These are phyloP conservation scores for Pomatostomus ruficeps DNA, from an alignment of 2,113 vertebrate genomes.

Conservation along the genomic window DNA sequence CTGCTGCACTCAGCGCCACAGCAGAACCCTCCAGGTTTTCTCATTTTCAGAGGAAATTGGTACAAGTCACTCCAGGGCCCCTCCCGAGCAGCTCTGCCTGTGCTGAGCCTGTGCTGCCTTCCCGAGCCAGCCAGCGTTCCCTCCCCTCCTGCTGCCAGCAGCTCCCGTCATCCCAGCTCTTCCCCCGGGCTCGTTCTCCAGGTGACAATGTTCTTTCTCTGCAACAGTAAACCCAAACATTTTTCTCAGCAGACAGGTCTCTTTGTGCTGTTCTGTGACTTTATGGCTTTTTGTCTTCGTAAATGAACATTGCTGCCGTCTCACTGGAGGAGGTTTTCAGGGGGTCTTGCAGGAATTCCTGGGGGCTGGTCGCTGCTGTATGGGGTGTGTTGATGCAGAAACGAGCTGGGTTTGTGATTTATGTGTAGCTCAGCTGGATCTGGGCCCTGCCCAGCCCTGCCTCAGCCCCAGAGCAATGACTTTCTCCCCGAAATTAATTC, in stretches of 20 bases:
- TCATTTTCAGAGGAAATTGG: neutral
- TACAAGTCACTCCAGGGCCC: neutral
- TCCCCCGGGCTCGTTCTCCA: slow-evolving; percentile 16
- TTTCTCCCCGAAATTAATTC: neutral
- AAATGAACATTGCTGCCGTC: neutral
- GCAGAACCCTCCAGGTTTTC: neutral
- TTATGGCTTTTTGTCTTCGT: neutral
- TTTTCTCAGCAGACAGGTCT: neutral
- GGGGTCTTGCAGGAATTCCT: accelerated
- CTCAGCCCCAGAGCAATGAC: neutral
- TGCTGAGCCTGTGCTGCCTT: neutral
- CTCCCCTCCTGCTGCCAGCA: neutral
- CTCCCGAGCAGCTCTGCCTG: neutral
- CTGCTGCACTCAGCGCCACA: too few species aligned
- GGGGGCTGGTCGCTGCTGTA: neutral
- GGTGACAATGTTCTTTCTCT: slow-evolving; percentile 43
- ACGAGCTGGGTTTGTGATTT: neutral
- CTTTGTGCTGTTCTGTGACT: neutral
- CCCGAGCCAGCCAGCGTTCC: neutral
- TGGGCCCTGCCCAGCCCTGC: neutral
- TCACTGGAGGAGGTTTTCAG: neutral
- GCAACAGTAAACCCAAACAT: neutral
- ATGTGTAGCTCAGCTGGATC: neutral
- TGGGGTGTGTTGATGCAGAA: neutral
- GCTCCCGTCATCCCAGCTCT: neutral